Base-by-base conservation (phyloP, 2,797 vertebrate genomes). In the Discoglossus pictus region DNA sequence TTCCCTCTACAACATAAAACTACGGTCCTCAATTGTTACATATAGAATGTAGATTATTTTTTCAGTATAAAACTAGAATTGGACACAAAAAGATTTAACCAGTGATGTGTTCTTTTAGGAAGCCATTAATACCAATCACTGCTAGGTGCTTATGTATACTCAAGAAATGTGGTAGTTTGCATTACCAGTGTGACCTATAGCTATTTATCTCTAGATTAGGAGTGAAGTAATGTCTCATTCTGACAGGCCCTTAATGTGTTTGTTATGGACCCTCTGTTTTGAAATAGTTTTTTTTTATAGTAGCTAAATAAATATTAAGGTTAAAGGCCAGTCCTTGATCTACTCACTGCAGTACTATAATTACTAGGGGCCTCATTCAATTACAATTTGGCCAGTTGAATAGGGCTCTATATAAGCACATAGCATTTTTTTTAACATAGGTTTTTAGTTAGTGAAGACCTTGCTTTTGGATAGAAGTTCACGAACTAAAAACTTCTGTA, bases 171-270 rank as follows among this genome's bases (percentile, higher is more conserved):
- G 66, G 12, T 54, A 47, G 66, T 61, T 69, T 61, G 31, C 31
- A 61, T 69, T 61, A 61, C 58, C 34, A 20, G 27, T 69, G 66
- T 69, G 66, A 69, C 48, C 58, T 61, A 42, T 55, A 54, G 27
- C 52, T 47, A 54, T 48, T 23, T 15, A 46, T 54, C 61, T 54
- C 48, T 69, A 61, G 53, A 69, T 69, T 54, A 69, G 66, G 58
- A 61, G 66, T 61, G 56, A 68, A 68, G 56, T 52, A 34, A 68
- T 68, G 65, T 23, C 27, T 61, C 58, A 39, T 12, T 61, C 12
- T 55, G 58, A 55, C 66, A 55, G 21, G 7, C 9, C 12, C 9
- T 31, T 39, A 39, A 47, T 61, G 47, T 38, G 52, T 55, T 38
- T 55, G 39, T 2, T 34, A 5, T 10, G 13, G 3, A 25, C 6